These are phyloP conservation scores for Scrobipalpa atriplicella DNA, from an alignment of 2,888 invertebrate species.

Conservation along the genomic window DNA sequence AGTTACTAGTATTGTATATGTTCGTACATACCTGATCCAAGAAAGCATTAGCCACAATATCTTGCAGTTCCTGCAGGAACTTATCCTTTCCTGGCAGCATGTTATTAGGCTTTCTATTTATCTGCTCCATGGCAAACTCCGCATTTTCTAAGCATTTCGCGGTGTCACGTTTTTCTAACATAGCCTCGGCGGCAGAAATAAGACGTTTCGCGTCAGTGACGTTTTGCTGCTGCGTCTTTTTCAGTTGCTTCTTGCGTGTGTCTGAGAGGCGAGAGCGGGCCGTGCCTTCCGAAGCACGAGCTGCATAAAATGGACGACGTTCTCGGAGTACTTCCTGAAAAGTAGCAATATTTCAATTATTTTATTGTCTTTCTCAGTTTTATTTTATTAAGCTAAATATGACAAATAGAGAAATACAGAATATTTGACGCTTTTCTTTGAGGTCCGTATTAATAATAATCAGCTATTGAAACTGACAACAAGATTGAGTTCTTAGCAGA, in stretches of 20 bases:
- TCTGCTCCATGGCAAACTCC: conserved; percentile 72
- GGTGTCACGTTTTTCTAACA: conserved; percentile 59
- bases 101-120: conserved; percentile 58
- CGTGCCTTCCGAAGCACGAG: conserved; percentile 58
- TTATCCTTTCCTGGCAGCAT: conserved; percentile 69
- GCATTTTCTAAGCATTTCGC: conserved; percentile 67
- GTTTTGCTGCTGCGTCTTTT: conserved; percentile 61
- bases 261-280: conserved; percentile 59
- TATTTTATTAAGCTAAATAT: no score
- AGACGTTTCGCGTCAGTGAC: conserved; percentile 63
- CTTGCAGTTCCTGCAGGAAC: conserved; percentile 62
- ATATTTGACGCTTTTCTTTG: no score
- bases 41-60: conserved; percentile 66
- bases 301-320: conserved; percentile 69
- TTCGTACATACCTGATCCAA: conserved; percentile 69
- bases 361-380: no score
- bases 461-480: no score
- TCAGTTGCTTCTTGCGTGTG: conserved; percentile 60
- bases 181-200: conserved; percentile 50
- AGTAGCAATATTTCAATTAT: no score
- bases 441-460: no score
- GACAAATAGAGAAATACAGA: no score
- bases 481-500: no score
- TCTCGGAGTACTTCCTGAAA: conserved; percentile 64
- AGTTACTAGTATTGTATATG: no score